Evolutionary conservation across 2,888 invertebrate genomes (phyloP).

Genomic region (Cremastobaeus sp.): DNA sequence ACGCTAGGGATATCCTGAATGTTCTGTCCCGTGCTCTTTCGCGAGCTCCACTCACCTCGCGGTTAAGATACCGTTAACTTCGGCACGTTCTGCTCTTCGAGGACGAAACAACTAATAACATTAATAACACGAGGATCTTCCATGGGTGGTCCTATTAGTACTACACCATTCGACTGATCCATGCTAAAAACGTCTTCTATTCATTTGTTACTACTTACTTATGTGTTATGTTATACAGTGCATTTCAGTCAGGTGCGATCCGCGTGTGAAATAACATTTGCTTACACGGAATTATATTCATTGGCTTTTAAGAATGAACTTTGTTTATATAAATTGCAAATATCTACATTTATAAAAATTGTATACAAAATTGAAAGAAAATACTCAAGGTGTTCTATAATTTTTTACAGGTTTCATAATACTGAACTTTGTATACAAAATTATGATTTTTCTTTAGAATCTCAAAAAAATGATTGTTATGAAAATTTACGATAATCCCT

Average conservation of each 20-base stretch:
- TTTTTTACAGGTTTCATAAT: too few relatives aligned
- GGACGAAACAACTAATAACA: constrained; percentile 70
- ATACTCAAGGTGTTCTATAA: too few relatives aligned
- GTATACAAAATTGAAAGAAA: too few relatives aligned
- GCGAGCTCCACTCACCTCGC: constrained; percentile 67
- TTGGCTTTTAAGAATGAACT: too few relatives aligned
- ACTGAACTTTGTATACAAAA: too few relatives aligned
- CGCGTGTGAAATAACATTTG: too few relatives aligned
- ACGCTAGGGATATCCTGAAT: constrained; percentile 64
- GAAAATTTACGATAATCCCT: too few relatives aligned
- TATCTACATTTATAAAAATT: too few relatives aligned
- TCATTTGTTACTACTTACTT: constrained; percentile 38
- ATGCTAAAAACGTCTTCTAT: constrained; percentile 43
- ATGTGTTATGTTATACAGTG: not conserved
- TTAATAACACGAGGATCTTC: constrained; percentile 65
- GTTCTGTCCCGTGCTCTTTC: constrained; percentile 66
- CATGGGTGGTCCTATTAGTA: constrained; percentile 62
- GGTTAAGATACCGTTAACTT: constrained; percentile 68
- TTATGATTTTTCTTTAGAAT: too few relatives aligned
- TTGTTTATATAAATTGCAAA: too few relatives aligned
- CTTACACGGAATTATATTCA: too few relatives aligned
- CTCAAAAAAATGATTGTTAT: too few relatives aligned
- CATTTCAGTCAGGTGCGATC: not conserved
- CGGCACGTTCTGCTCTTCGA: constrained; percentile 66
- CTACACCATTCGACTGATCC: constrained; percentile 57